Percentiles rank a stretch among this genome's conserved stretches.
These are phyloP conservation scores for Tethya wilhelma DNA, from an alignment of 37 sponge, comb jelly and placozoan genomes.

Conservation along the genomic window DNA sequence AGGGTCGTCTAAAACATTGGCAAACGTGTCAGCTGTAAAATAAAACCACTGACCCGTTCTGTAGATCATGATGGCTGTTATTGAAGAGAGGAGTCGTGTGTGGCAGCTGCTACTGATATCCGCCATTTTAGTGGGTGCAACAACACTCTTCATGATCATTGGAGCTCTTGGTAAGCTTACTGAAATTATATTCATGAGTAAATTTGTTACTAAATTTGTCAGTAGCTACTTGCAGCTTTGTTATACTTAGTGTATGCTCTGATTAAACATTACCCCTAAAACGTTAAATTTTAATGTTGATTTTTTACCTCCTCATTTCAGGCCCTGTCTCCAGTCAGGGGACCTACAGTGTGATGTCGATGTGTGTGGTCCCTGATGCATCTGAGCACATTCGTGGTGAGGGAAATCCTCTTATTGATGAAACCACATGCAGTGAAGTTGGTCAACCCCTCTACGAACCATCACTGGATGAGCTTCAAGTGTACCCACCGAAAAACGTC, in stretches of 20 bases:
- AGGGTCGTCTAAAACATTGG: too few relatives aligned
- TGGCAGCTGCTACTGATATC: slow-evolving; percentile 7
- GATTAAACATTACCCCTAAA: not conserved
- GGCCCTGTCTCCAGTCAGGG: slow-evolving; percentile 42
- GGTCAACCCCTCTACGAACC: slow-evolving; percentile 23
- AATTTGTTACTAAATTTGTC: not conserved
- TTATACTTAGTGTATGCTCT: not conserved
- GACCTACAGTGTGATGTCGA: slow-evolving; percentile 15
- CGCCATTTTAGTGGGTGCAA: slow-evolving; percentile 6
- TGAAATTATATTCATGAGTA: too few relatives aligned
- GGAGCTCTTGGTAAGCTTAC: slow-evolving; percentile 63
- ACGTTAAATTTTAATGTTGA: not conserved
- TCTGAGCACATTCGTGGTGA: not conserved
- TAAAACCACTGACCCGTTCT: too few relatives aligned
- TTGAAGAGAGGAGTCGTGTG: not conserved
- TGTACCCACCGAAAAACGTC: slow-evolving; percentile 26
- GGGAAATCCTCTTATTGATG: slow-evolving; percentile 27
- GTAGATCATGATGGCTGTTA: not conserved
- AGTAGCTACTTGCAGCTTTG: too few relatives aligned
- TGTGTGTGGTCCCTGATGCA: slow-evolving; percentile 43
- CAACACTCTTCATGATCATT: slow-evolving; percentile 43
- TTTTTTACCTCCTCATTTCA: not conserved
- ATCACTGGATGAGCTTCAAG: not conserved
- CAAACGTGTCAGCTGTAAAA: too few relatives aligned
- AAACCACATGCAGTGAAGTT: slow-evolving; percentile 12